Conservation (phyloP, 2,113 vertebrate genomes). For the Vombatus ursinus region DNA sequence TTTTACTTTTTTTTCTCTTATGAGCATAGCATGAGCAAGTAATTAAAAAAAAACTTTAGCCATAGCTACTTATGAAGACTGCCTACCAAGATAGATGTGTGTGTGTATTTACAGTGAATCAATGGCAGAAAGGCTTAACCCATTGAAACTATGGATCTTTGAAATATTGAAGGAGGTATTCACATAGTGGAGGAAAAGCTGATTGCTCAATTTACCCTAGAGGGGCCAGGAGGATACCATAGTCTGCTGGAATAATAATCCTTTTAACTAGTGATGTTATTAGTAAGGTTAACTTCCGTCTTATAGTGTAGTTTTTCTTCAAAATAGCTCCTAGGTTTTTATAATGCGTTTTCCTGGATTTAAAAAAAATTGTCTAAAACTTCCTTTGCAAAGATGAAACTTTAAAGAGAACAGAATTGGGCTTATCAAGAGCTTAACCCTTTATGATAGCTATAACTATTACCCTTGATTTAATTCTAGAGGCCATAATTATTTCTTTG, state of each 20-base stretch:
- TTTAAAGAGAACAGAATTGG: neutral
- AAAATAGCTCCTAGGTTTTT: constrained; percentile 39
- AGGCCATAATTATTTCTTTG: neutral
- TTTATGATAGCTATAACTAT: neutral
- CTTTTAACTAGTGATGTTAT: neutral
- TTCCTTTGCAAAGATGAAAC: constrained; percentile 18
- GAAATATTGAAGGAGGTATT: neutral
- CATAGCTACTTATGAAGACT: neutral
- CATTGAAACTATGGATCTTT: neutral
- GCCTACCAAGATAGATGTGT: no score
- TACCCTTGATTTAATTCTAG: neutral
- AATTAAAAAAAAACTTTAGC: neutral
- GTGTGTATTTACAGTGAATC: neutral
- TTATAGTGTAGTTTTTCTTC: constrained; percentile 17
- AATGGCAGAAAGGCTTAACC: neutral
- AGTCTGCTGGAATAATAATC: neutral
- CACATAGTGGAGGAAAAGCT: neutral
- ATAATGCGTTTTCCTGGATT: constrained; percentile 34
- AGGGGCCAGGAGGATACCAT: constrained; percentile 10
- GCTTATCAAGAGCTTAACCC: neutral
- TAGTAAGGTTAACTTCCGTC: neutral
- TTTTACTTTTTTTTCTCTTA: neutral
- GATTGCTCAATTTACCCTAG: neutral
- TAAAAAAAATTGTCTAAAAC: constrained; percentile 13
- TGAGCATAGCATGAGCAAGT: neutral